A percentile compares a stretch with the other conserved stretches of the same genome.
These are phyloP conservation scores for Centrocercus urophasianus DNA, from an alignment of 2,113 vertebrate species.

Conservation along the genomic window DNA sequence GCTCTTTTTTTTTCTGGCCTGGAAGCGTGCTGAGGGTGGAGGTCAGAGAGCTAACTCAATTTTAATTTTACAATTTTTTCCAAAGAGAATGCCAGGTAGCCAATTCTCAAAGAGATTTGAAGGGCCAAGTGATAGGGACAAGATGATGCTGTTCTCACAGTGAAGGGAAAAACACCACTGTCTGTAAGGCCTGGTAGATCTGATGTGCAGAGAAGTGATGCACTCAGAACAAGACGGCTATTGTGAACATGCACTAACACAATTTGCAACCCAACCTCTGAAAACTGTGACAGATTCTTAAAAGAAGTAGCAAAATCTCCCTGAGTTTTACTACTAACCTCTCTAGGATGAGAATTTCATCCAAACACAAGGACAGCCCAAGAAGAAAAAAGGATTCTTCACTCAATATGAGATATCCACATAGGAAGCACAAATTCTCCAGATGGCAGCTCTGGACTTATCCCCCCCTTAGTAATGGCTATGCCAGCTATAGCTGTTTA, in stretches of 20 bases:
- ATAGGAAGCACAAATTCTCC: background rate
- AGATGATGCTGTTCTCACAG: background rate
- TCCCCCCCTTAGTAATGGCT: background rate
- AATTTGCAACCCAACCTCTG: background rate
- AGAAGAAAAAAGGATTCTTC: background rate
- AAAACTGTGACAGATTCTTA: background rate
- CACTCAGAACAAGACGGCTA: background rate
- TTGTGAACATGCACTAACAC: background rate
- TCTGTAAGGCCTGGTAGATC: background rate
- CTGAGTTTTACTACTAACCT: background rate
- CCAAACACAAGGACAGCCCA: background rate
- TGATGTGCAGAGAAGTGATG: background rate
- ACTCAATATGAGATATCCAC: background rate
- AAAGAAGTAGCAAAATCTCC: background rate
- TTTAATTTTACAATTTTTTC: background rate
- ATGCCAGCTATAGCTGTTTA: background rate
- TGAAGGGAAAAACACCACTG: background rate
- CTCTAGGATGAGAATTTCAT: background rate
- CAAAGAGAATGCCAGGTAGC: background rate
- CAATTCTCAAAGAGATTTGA: background rate
- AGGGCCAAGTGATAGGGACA: background rate
- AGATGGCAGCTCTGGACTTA: background rate
- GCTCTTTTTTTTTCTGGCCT: background rate
- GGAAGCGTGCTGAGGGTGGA: background rate
- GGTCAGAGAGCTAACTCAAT: background rate